A percentile compares a stretch with the other conserved stretches of the same genome.
Evolutionary conservation across 2,888 invertebrate genomes (phyloP).

Genomic region (Spisula subtruncata): DNA sequence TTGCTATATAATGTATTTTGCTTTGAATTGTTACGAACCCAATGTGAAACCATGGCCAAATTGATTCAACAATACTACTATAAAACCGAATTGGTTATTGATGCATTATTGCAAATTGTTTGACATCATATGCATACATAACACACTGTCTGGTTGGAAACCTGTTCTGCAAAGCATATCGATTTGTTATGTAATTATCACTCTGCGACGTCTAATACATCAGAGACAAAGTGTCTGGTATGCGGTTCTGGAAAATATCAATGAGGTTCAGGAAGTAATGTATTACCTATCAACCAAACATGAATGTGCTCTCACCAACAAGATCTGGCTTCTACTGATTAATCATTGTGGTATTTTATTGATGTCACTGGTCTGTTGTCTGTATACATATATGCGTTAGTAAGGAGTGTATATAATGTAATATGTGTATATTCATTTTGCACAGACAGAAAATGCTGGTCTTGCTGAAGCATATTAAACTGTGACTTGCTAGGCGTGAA

Average conservation of each 20-base stretch:
- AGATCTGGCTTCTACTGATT: too few species aligned
- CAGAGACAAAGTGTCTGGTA: neutral
- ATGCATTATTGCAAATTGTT: neutral
- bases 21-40: neutral
- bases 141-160: neutral
- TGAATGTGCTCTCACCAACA: too few species aligned
- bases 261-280: neutral
- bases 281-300: neutral
- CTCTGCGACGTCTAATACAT: neutral
- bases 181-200: slow-evolving; percentile 8
- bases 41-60: neutral
- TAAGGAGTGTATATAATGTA: too few species aligned
- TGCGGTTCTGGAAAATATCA: neutral
- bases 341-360: too few species aligned
- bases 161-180: neutral
- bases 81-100: neutral
- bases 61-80: neutral
- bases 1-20: too few species aligned
- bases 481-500: too few species aligned
- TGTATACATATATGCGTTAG: too few species aligned
- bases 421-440: too few species aligned
- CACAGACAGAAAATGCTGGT: too few species aligned
- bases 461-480: too few species aligned
- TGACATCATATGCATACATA: neutral
- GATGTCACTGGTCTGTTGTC: too few species aligned